Conservation (phyloP, 2,888 invertebrate species). For the Dorcus parallelipipedus region DNA sequence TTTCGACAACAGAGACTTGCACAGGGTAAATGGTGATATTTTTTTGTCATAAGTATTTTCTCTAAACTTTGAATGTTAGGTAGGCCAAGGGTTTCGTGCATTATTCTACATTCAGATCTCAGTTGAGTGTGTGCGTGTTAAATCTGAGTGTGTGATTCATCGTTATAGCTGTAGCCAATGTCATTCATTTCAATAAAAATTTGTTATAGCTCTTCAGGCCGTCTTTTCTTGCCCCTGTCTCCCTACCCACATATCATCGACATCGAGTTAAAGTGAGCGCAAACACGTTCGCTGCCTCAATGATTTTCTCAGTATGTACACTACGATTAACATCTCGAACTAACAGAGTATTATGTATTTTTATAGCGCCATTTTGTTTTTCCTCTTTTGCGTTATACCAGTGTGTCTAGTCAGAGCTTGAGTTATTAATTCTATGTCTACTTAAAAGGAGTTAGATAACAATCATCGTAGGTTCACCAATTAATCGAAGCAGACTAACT, state of each 20-base stretch:
- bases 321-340: constrained; percentile 10
- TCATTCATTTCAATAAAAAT: constrained; percentile 48
- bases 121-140: constrained; percentile 26
- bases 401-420: too few relatives aligned
- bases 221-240: constrained; percentile 40
- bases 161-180: constrained; percentile 47
- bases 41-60: constrained; percentile 54
- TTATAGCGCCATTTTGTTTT: constrained; percentile 27
- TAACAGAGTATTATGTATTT: constrained; percentile 27
- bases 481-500: too few relatives aligned
- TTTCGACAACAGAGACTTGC: constrained; percentile 52
- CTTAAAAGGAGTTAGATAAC: too few relatives aligned
- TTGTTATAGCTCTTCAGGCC: constrained; percentile 47
- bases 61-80: constrained; percentile 52
- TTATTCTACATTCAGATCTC: constrained; percentile 41
- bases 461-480: too few relatives aligned
- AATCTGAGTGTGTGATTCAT: constrained; percentile 27
- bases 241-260: constrained; percentile 42
- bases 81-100: constrained; percentile 52
- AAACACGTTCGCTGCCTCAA: constrained; percentile 16
- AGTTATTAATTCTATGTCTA: too few relatives aligned
- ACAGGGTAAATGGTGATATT: constrained; percentile 55
- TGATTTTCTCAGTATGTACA: constrained; percentile 22
- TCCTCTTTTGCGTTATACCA: too few relatives aligned
- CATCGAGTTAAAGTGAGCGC: constrained; percentile 29